These are phyloP conservation scores for Heliconius erato DNA, from an alignment of 2,888 invertebrate genomes.

Conservation along the genomic window DNA sequence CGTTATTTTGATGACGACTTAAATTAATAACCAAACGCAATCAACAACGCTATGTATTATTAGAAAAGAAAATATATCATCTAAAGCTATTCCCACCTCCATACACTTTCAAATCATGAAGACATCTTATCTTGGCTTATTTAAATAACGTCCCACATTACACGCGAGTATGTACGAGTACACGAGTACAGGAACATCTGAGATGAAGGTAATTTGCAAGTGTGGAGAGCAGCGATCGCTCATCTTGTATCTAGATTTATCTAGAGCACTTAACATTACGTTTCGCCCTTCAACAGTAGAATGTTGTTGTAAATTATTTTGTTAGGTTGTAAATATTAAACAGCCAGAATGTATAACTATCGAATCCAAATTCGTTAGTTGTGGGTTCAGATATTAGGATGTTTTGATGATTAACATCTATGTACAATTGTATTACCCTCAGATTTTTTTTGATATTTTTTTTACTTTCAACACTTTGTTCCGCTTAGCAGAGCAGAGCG, in stretches of 20 bases:
- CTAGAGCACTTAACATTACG: slow-evolving; percentile 1
- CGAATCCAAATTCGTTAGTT: no score
- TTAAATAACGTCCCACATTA: slow-evolving; percentile 4
- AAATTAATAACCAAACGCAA: not conserved
- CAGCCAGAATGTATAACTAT: not conserved
- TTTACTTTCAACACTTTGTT: no score
- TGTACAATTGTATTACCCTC: no score
- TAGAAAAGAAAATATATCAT: not conserved
- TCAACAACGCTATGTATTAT: not conserved
- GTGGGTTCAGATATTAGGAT: no score
- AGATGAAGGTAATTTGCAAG: slow-evolving; percentile 22
- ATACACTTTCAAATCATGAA: not conserved
- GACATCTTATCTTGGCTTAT: not conserved
- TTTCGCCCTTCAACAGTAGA: not conserved
- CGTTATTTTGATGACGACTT: not conserved
- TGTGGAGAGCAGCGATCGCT: slow-evolving; percentile 10
- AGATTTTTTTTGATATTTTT: no score
- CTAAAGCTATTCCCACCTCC: not conserved
- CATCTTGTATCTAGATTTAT: slow-evolving; percentile 14
- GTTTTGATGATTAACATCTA: no score
- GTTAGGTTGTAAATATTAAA: not conserved
- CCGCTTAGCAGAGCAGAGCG: no score
- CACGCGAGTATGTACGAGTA: not conserved
- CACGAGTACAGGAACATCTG: not conserved
- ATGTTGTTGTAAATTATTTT: not conserved